Conservation (phyloP, 2,888 invertebrate genomes). For the Drosophila nr. medialis region DNA sequence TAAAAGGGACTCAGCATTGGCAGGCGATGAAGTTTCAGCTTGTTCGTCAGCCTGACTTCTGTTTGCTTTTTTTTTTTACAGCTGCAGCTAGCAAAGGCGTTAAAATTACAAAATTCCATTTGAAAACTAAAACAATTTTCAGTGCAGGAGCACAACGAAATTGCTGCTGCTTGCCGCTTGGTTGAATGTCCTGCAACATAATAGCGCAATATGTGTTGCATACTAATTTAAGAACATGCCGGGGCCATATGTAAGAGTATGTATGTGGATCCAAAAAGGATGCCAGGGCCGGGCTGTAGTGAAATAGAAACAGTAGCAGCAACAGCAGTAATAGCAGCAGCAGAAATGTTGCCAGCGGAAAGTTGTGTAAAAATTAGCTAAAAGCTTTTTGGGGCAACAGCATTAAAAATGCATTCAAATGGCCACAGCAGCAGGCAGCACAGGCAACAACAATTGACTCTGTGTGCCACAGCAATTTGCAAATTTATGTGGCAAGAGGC, state of each 20-base stretch:
- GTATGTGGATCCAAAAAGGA: constrained; percentile 55
- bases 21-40: constrained; percentile 60
- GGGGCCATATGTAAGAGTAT: constrained; percentile 10
- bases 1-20: constrained; percentile 42
- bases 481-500: constrained; percentile 56
- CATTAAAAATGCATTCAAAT: constrained; percentile 82
- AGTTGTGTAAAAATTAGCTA: constrained; percentile 81
- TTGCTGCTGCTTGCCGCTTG: constrained; percentile 45
- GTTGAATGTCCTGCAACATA: constrained; percentile 78
- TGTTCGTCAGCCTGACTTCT: constrained; percentile 54
- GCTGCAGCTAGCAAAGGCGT: constrained; percentile 65
- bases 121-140: constrained; percentile 80
- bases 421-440: constrained; percentile 31
- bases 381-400: constrained; percentile 78
- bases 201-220: constrained; percentile 78
- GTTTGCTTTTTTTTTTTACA: constrained; percentile 14
- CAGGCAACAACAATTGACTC: constrained; percentile 60
- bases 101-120: constrained; percentile 83
- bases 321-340: constrained; percentile 30
- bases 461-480: constrained; percentile 26
- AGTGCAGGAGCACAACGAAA: constrained; percentile 46
- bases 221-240: constrained; percentile 69
- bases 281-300: constrained; percentile 67
- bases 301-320: constrained; percentile 30
- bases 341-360: constrained; percentile 34